These are phyloP conservation scores for Haliclystus octoradiatus DNA, from an alignment of 30 jellyfish, hydroid and myxozoan species.

Conservation along the genomic window DNA sequence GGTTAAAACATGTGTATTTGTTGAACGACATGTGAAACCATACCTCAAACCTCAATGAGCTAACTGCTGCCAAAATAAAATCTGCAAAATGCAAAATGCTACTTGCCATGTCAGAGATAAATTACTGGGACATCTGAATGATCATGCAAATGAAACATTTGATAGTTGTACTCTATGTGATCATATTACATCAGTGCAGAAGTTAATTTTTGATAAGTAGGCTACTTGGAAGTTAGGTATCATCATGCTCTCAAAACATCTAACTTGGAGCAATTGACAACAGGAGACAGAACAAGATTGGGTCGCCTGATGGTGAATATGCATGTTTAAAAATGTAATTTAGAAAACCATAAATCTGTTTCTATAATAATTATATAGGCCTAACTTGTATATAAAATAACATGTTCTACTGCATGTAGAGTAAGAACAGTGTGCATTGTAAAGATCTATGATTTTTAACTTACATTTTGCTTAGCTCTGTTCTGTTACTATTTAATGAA, in stretches of 20 bases:
- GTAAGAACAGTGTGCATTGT: too few species aligned
- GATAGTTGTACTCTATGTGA: not conserved
- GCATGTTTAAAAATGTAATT: constrained; percentile 1
- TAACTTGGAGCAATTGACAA: not conserved
- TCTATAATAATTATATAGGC: too few species aligned
- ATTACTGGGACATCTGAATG: not conserved
- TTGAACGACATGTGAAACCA: not conserved
- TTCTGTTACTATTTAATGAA: too few species aligned
- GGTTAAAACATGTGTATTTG: not conserved
- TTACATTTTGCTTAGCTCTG: too few species aligned
- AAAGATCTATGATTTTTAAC: too few species aligned
- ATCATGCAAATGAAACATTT: not conserved
- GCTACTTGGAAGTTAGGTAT: not conserved
- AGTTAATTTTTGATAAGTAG: not conserved
- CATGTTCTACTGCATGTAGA: too few species aligned
- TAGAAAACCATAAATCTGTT: too few species aligned
- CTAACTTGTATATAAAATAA: too few species aligned
- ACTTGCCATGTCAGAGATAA: not conserved
- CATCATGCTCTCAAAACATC: not conserved
- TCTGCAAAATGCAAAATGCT: not conserved
- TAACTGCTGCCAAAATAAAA: not conserved
- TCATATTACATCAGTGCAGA: not conserved
- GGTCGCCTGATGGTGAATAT: not conserved
- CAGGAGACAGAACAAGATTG: not conserved
- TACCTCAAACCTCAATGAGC: not conserved